phyloP scores from a whole-genome alignment of 1,140 invertebrate species.

The Campoletis sonorensis region DNA sequence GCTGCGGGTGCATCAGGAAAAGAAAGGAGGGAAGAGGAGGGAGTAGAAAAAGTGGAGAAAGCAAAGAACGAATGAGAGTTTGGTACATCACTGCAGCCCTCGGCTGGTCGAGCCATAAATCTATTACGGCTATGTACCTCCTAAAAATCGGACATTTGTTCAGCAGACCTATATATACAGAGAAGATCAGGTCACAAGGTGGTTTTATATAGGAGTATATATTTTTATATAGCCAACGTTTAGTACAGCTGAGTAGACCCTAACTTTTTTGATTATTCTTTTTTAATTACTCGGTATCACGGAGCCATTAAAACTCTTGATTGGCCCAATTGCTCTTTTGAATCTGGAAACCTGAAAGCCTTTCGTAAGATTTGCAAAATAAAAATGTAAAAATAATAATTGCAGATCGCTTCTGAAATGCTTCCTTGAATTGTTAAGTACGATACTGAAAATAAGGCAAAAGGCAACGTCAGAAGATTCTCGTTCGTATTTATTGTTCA shows the following conservation, averaged over 20 bases:
- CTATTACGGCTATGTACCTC: conserved; percentile 15
- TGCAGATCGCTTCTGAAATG: not conserved
- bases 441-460: not conserved
- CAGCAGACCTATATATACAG: not conserved
- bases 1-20: not conserved
- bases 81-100: not conserved
- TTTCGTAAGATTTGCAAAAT: not conserved
- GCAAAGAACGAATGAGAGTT: conserved; percentile 14
- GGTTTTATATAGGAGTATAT: no score
- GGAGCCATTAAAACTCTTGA: no score
- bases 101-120: conserved; percentile 6
- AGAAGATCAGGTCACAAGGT: no score
- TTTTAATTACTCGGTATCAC: no score
- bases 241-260: no score
- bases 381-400: no score
- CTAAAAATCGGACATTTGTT: conserved; percentile 16
- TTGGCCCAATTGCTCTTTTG: not conserved
- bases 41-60: conserved; percentile 12
- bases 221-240: no score
- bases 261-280: no score
- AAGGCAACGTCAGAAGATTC: not conserved
- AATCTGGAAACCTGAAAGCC: not conserved
- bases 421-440: not conserved
- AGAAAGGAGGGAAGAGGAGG: not conserved
- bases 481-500: not conserved